Base-by-base conservation (phyloP, 2,113 vertebrate genomes). In the Athene noctua region DNA sequence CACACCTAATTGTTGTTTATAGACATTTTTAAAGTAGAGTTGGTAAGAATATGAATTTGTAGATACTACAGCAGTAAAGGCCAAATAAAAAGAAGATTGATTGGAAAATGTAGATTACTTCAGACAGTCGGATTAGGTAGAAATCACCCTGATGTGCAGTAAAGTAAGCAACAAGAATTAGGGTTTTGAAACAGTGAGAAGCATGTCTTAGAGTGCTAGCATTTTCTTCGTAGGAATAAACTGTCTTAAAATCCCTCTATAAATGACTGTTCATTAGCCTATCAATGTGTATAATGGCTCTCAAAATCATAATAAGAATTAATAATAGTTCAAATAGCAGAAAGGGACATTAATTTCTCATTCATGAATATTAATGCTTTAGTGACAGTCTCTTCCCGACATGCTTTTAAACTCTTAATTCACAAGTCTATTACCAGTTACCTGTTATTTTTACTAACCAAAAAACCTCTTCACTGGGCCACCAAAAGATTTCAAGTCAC, bases 251-350 rank as follows among this genome's bases (percentile, higher is more conserved):
- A 97, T 97, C 90, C 90, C 71, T 74, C 90, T 86, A 70, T 91
- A 97, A 97, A 94, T 96, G 92, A 94, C 91, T 97, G 95, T 96
- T 98, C 96, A 96, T 95, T 98, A 93, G 95, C 83, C 91, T 96
- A 96, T 94, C 97, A 97, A 95, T 91, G 95, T 93, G 55, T 68
- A 97, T 94, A 96, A 98, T 96, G 92, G 97, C 79, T 97, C 97
- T 96, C 93, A 97, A 94, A 96, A 97, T 95, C 71, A 95, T 94
- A 96, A 96, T 94, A 96, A 96, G 96, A 97, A 97, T 97, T 98
- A 97, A 97, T 94, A 97, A 95, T 96, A 97, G 94, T 97, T 98
- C 96, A 97, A 97, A 97, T 54, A 96, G 81, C 82, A 97, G 90
- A 96, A 97, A 96, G 67, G 86, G 95, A 78, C 94, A 97, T 97